Evolutionary conservation across 2,888 invertebrate species (phyloP).

Genomic region (Amphipoea oculea): DNA sequence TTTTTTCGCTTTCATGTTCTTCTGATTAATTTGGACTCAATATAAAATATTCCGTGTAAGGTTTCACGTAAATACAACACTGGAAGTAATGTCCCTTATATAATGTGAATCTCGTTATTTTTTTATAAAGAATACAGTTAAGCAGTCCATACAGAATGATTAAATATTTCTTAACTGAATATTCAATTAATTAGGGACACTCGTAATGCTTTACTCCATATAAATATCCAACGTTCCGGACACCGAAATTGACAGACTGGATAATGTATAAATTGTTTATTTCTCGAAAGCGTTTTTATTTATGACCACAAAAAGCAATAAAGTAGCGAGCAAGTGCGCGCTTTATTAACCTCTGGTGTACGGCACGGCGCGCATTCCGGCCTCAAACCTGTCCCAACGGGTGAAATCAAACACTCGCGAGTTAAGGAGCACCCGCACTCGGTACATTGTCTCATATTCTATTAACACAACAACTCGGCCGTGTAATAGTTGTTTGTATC

Average conservation of each 20-base stretch:
- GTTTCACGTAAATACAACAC: conserved; percentile 29
- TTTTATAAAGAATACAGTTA: conserved; percentile 44
- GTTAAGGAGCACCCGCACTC: conserved; percentile 76
- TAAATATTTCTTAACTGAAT: conserved; percentile 59
- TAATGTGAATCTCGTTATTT: conserved; percentile 41
- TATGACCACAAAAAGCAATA: conserved; percentile 88
- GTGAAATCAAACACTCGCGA: conserved; percentile 81
- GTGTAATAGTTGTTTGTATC: conserved; percentile 84
- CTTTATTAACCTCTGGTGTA: conserved; percentile 87
- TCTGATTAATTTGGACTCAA: neutral
- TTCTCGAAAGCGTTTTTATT: conserved; percentile 85
- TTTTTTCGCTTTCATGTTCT: neutral
- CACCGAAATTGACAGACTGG: conserved; percentile 78
- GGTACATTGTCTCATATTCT: conserved; percentile 76
- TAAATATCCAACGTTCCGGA: conserved; percentile 68
- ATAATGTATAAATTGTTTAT: conserved; percentile 83
- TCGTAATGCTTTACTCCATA: conserved; percentile 52
- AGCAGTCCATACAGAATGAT: conserved; percentile 41
- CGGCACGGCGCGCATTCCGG: conserved; percentile 70
- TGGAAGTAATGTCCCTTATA: conserved; percentile 14
- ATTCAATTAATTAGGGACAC: conserved; percentile 59
- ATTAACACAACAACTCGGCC: conserved; percentile 81
- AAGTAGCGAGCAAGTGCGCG: conserved; percentile 87
- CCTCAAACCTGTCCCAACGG: conserved; percentile 79
- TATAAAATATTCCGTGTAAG: conserved; percentile 21